phyloP scores from a whole-genome alignment of 2,888 invertebrate genomes.

The Parthenolecanium corni region DNA sequence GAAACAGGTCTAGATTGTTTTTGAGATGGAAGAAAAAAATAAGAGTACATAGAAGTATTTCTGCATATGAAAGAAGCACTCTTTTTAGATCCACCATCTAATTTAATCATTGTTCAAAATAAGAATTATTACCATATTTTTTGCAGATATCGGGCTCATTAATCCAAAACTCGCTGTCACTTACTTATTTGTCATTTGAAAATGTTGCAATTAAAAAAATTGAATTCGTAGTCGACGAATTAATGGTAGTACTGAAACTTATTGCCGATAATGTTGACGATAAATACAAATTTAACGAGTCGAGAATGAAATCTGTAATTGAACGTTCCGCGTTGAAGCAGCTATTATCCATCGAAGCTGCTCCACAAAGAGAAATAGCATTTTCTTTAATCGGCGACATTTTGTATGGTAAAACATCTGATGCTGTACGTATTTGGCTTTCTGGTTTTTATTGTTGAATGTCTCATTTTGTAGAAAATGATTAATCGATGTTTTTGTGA shows the following conservation, averaged over 20 bases:
- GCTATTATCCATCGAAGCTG: constrained; percentile 58
- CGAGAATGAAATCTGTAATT: constrained; percentile 59
- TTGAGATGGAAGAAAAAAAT: no score
- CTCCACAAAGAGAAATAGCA: constrained; percentile 64
- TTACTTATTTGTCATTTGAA: constrained; percentile 58
- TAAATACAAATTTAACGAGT: constrained; percentile 48
- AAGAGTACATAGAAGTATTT: no score
- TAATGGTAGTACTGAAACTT: constrained; percentile 10
- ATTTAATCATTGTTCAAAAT: no score
- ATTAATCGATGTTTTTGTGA: constrained; percentile 11
- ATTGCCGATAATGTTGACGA: constrained; percentile 1
- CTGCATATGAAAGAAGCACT: no score
- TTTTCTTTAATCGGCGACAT: constrained; percentile 70
- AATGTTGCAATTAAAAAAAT: constrained; percentile 58
- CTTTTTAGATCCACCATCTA: not conserved
- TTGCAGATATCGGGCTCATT: constrained; percentile 55
- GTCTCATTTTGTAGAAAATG: no score
- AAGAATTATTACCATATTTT: constrained; percentile 15
- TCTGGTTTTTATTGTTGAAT: not conserved
- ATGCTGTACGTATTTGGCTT: constrained; percentile 49
- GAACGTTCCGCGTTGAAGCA: constrained; percentile 57
- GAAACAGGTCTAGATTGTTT: no score
- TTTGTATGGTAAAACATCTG: constrained; percentile 60
- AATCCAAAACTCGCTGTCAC: constrained; percentile 58
- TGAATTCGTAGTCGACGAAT: constrained; percentile 13